Evolutionary conservation across 2,113 vertebrate species (phyloP).

Genomic region (Pteruthius melanotis): DNA sequence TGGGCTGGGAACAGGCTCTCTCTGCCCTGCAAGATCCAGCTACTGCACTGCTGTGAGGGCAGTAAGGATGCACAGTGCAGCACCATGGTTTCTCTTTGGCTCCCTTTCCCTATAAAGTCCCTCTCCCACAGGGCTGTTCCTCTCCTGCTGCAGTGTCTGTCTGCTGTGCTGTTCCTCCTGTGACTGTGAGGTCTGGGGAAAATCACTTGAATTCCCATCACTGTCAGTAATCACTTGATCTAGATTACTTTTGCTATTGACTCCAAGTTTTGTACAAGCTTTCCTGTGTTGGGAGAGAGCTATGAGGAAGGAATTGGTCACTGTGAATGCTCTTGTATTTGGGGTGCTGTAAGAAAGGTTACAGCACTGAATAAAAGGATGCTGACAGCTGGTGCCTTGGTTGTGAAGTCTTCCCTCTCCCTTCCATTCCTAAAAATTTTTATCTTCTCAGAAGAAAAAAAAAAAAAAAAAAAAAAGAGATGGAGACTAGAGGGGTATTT

Average conservation of each 20-base stretch:
- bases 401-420: background rate
- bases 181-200: background rate
- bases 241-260: background rate
- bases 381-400: background rate
- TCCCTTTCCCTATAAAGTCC: background rate
- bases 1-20: background rate
- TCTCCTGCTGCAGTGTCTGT: background rate
- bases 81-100: background rate
- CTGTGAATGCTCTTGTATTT: background rate
- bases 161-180: background rate
- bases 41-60: background rate
- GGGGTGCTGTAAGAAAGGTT: background rate
- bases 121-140: background rate
- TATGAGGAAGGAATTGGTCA: background rate
- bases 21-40: background rate
- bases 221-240: background rate
- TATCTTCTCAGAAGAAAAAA: background rate
- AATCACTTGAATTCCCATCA: background rate
- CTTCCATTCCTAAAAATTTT: background rate
- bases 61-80: background rate
- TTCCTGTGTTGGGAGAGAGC: background rate
- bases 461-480: background rate
- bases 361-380: background rate
- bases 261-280: background rate
- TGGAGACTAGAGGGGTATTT: background rate